Conservation (phyloP, 2,888 invertebrate species). For the Hetaerina titia region DNA sequence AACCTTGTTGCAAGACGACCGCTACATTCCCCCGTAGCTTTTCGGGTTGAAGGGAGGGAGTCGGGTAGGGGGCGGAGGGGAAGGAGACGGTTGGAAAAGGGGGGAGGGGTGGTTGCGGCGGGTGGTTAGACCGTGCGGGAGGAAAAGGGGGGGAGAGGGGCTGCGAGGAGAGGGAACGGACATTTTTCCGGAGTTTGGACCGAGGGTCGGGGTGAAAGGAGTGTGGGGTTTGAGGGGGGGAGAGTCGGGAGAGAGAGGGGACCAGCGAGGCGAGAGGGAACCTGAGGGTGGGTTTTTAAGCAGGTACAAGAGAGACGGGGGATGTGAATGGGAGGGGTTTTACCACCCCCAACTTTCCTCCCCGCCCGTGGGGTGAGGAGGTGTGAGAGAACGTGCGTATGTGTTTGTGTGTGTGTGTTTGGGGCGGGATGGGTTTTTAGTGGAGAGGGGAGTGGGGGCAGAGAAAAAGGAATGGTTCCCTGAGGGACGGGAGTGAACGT, state of each 20-base stretch:
- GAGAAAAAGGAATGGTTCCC: background rate
- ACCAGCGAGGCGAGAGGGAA: background rate
- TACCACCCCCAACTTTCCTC: too few relatives aligned
- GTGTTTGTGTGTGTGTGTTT: too few relatives aligned
- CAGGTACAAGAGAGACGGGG: slow-evolving; percentile 19
- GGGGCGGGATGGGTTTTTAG: too few relatives aligned
- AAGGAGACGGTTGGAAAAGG: slow-evolving; percentile 35
- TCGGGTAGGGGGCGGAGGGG: background rate
- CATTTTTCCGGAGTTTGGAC: background rate
- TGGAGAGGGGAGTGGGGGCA: background rate
- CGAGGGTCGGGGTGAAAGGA: background rate
- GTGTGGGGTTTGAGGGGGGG: background rate
- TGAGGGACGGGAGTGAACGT: background rate
- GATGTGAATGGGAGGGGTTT: background rate
- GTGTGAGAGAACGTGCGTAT: too few relatives aligned
- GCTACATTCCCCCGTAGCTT: slow-evolving; percentile 57
- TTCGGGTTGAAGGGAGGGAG: slow-evolving; percentile 67
- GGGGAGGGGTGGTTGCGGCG: background rate
- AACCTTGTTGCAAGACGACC: slow-evolving; percentile 63
- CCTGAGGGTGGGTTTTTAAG: slow-evolving; percentile 66
- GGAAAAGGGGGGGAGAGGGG: background rate
- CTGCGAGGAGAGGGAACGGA: too few relatives aligned
- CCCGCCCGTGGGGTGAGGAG: too few relatives aligned
- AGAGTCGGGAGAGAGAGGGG: background rate
- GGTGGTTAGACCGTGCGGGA: background rate